Percentiles rank a stretch among this genome's conserved stretches.
These are phyloP conservation scores for Scopus umbretta DNA, from an alignment of 2,113 vertebrate genomes.

Conservation along the genomic window DNA sequence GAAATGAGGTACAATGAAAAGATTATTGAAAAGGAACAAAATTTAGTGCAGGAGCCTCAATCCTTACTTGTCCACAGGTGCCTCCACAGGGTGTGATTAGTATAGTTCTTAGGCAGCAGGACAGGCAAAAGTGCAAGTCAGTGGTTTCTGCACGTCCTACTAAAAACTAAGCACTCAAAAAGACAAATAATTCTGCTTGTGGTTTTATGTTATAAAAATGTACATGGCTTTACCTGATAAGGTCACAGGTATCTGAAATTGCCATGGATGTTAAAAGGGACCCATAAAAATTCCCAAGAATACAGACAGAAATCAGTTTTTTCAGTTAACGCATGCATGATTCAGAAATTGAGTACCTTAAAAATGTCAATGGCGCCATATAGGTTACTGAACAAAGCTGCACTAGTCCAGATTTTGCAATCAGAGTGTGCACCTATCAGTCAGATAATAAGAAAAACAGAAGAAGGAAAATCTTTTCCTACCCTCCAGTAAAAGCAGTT, in stretches of 20 bases:
- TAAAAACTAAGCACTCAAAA: not conserved
- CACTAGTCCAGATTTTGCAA: not conserved
- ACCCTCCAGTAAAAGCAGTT: not conserved
- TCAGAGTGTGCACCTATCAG: not conserved
- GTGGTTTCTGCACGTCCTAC: not conserved
- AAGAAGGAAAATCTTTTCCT: not conserved
- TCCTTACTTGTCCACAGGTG: not conserved
- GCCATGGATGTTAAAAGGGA: not conserved
- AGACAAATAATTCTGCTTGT: not conserved
- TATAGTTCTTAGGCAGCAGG: not conserved
- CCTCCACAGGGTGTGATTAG: not conserved
- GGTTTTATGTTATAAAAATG: not conserved
- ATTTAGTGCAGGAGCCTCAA: not conserved
- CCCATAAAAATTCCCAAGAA: not conserved
- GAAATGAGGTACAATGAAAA: not conserved
- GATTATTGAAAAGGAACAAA: not conserved
- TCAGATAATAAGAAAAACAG: not conserved
- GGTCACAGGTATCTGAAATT: not conserved
- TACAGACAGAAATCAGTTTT: not conserved
- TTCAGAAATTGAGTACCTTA: not conserved
- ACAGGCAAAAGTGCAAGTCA: not conserved
- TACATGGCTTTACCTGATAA: not conserved
- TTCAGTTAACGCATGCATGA: not conserved
- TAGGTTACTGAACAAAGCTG: not conserved
- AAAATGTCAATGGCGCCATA: not conserved